phyloP scores from a whole-genome alignment of 2,797 vertebrate species.

The Brachyalestes nurse region DNA sequence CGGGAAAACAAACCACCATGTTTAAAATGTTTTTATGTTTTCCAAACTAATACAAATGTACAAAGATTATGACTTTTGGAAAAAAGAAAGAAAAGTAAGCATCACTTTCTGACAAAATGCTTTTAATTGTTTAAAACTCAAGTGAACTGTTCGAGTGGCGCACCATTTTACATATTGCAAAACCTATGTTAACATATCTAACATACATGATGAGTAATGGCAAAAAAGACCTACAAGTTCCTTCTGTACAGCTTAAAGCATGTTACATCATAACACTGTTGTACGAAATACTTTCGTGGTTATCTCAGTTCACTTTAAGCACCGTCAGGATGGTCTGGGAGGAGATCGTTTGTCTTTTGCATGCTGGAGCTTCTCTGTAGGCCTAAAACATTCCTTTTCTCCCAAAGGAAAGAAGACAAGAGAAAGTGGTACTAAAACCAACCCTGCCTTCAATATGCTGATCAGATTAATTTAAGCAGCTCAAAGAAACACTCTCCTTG shows the following conservation, averaged over 20 bases:
- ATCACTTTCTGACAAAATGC: constrained; percentile 6
- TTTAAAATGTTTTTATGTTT: no score
- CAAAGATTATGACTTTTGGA: no score
- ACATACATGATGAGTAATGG: constrained; percentile 34
- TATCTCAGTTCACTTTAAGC: constrained; percentile 13
- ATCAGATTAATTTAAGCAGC: background rate
- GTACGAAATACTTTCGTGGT: constrained; percentile 23
- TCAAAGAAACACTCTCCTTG: background rate
- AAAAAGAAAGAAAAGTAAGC: constrained; percentile 31
- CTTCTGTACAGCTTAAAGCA: constrained; percentile 24
- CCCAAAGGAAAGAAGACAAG: constrained; percentile 5
- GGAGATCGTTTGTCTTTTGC: background rate
- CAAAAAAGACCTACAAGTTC: constrained; percentile 14
- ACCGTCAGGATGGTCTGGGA: background rate
- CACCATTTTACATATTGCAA: constrained; percentile 39
- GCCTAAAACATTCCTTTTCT: background rate
- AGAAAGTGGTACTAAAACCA: background rate
- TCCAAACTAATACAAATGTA: no score
- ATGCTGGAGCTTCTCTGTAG: background rate
- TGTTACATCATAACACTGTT: constrained; percentile 32
- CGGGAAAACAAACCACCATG: background rate
- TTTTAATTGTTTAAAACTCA: constrained; percentile 53
- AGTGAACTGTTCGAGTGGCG: constrained; percentile 42
- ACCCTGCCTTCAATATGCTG: background rate
- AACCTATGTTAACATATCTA: constrained; percentile 48